phyloP scores from a whole-genome alignment of 2,113 vertebrate species.

The Actenoides hombroni region DNA sequence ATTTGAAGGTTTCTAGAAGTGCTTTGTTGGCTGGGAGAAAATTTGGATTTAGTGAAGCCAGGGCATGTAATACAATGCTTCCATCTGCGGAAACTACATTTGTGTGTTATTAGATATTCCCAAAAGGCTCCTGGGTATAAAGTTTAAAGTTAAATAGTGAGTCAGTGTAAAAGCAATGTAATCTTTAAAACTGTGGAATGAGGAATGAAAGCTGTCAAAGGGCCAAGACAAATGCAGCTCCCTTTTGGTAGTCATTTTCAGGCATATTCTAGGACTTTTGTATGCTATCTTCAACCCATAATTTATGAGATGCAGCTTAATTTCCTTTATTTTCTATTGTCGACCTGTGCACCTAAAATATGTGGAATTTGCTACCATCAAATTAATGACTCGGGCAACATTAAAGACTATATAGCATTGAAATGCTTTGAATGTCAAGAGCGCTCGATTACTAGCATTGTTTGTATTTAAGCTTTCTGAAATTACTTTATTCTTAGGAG shows the following conservation, averaged over 20 bases:
- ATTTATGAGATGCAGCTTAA: neutral
- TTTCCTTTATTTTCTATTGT: neutral
- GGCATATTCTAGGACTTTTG: neutral
- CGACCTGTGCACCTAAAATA: neutral
- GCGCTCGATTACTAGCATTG: neutral
- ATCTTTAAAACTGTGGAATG: neutral
- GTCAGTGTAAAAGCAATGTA: neutral
- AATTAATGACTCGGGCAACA: neutral
- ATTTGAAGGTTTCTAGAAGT: neutral
- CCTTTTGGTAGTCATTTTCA: neutral
- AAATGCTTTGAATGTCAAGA: neutral
- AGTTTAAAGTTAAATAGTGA: neutral
- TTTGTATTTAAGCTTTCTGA: conserved; percentile 11
- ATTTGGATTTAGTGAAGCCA: neutral
- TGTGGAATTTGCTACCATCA: neutral
- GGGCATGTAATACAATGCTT: neutral
- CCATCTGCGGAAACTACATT: neutral
- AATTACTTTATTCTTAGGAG: neutral
- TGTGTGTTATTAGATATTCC: neutral
- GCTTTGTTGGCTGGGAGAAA: neutral
- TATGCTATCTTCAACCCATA: neutral
- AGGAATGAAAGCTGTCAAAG: neutral
- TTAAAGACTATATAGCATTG: neutral
- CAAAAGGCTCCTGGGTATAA: neutral
- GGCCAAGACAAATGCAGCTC: neutral